These are phyloP conservation scores for Microtus montanus DNA, from an alignment of 2,113 vertebrate species.

Conservation along the genomic window DNA sequence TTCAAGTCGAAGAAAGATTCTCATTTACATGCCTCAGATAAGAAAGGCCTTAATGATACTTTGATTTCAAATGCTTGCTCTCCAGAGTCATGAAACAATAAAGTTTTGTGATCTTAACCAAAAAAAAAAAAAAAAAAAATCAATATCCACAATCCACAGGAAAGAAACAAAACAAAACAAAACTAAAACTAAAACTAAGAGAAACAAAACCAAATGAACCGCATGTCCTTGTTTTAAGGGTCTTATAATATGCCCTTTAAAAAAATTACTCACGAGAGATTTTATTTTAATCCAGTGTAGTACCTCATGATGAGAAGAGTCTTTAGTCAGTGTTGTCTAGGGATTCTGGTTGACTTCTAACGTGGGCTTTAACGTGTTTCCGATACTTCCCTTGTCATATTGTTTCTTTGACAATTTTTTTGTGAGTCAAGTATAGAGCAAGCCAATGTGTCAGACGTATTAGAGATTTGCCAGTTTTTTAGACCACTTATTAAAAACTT, in stretches of 20 bases:
- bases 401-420: neutral
- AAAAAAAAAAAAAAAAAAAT: neutral
- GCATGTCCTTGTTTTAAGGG: neutral
- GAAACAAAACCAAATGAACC: neutral
- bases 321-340: neutral
- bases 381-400: neutral
- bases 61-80: neutral
- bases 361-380: neutral
- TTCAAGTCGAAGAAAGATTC: neutral
- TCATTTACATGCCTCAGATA: neutral
- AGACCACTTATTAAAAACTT: neutral
- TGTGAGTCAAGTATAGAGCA: neutral
- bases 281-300: neutral
- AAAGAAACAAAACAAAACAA: neutral
- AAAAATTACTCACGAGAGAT: neutral
- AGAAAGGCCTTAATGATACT: neutral
- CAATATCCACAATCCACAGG: neutral
- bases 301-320: neutral
- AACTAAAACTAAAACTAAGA: neutral
- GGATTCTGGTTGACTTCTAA: neutral
- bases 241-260: neutral
- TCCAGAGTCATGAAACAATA: neutral
- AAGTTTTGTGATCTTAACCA: neutral
- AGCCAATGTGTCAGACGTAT: neutral
- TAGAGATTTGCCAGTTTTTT: neutral